Evolutionary conservation across 2,113 vertebrate genomes (phyloP), one percentile per base, ranked within the genome.

Genomic region (Circaetus cinerascens): DNA sequence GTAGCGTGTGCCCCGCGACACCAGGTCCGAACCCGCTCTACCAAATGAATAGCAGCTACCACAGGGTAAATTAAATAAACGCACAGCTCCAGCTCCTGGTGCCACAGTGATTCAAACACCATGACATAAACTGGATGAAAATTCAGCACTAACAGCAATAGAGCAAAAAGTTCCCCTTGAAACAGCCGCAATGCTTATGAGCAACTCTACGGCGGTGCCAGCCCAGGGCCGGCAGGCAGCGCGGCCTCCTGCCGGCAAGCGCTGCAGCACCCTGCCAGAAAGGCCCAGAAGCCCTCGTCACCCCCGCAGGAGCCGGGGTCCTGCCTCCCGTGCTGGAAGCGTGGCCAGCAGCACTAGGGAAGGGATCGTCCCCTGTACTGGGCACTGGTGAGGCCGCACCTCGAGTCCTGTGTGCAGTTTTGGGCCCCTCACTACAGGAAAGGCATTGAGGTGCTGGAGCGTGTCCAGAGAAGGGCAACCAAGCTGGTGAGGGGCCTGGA

Each of bases 211-310:
- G 0, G 30, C 1, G 2, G 34, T 30, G 43, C 30, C 50, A 45
- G 36, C 20, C 8, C 0, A 0, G 19, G 32, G 13, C 21, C 5
- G 11, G 62, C 23, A 7, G 7, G 4, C 51, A 83, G 57, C 0
- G 0, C 6, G n/a, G n/a, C 29, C 34, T 88, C 29, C 34, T 29
- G 38, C 0, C 38, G 26, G 2, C 41, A 71, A 13, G 11, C 3
- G 36, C 36, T 67, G 26, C 25, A 71, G 43, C 6, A 3, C 15
- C 29, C 13, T 4, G 14, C 0, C 0, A 16, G 23, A 79, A 43
- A n/a, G 25, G 32, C 71, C 12, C 32, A 55, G n/a, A 59, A 79
- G 36, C 2, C 3, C 34, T 32, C 2, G 4, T 41, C 16, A 9
- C 2, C 3, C 15, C 25, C 5, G 5, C 14, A 38, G 32, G 30